These are phyloP conservation scores for Coelopa frigida DNA, from an alignment of 1,140 invertebrate genomes.

Conservation along the genomic window DNA sequence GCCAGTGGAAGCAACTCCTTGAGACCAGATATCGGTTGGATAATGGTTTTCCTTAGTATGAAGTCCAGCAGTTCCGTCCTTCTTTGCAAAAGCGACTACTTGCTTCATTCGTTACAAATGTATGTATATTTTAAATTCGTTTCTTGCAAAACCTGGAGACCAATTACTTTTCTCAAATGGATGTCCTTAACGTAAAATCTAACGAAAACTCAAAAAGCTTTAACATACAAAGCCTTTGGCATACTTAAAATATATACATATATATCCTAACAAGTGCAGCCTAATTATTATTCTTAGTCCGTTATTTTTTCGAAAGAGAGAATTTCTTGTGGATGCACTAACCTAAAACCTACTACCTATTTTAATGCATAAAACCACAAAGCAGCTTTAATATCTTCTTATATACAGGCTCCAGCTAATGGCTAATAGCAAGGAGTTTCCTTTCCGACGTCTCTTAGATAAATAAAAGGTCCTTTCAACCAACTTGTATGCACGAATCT, in stretches of 20 bases:
- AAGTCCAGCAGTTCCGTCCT: background rate
- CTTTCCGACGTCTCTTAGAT: too few species aligned
- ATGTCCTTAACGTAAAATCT: background rate
- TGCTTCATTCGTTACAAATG: slow-evolving; percentile 18
- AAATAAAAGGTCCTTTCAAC: too few species aligned
- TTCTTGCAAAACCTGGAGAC: slow-evolving; percentile 14
- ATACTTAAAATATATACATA: background rate
- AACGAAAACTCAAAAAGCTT: background rate
- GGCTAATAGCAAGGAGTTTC: too few species aligned
- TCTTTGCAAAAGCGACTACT: background rate
- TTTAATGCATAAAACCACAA: too few species aligned
- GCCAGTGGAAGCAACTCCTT: slow-evolving; percentile 6
- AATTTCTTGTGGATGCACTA: too few species aligned
- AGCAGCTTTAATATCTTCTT: too few species aligned
- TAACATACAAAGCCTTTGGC: background rate
- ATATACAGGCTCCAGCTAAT: too few species aligned
- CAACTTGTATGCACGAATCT: too few species aligned
- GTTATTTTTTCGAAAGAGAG: too few species aligned
- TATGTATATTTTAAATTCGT: slow-evolving; percentile 16
- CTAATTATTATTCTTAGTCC: too few species aligned
- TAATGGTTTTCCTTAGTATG: background rate
- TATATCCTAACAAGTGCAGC: slow-evolving; percentile 5
- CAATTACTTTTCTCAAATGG: background rate
- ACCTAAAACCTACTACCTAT: too few species aligned
- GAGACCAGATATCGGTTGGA: slow-evolving; percentile 18